These are phyloP conservation scores for Lethenteron reissneri DNA, from an alignment of 2,113 vertebrate species.

Conservation along the genomic window DNA sequence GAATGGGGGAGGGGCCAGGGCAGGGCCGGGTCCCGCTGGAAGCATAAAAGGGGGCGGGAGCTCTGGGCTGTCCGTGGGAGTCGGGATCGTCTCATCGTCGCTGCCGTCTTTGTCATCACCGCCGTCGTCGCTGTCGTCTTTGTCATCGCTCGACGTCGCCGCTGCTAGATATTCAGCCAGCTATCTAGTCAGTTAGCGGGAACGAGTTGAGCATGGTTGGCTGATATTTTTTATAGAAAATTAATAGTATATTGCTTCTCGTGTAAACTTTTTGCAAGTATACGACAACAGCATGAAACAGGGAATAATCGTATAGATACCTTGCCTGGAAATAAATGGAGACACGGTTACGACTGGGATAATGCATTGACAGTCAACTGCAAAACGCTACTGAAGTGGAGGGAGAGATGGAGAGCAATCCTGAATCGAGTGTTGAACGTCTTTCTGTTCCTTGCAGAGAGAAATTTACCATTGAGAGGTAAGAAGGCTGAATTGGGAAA, in stretches of 20 bases:
- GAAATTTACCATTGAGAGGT: conserved; percentile 10
- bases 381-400: conserved; percentile 8
- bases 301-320: conserved; percentile 10
- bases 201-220: conserved; percentile 3
- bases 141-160: too few species aligned
- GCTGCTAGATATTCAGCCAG: too few species aligned
- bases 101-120: too few species aligned
- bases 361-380: conserved; percentile 8
- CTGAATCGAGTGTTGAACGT: conserved; percentile 8
- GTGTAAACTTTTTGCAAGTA: conserved; percentile 9
- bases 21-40: too few species aligned
- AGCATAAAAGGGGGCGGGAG: too few species aligned
- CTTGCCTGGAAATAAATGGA: conserved; percentile 10
- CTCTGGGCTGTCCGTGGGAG: too few species aligned
- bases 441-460: conserved; percentile 9
- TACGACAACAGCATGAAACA: conserved; percentile 10
- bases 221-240: conserved; percentile 3
- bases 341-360: conserved; percentile 8
- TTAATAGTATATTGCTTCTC: conserved; percentile 7
- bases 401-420: conserved; percentile 7
- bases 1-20: too few species aligned
- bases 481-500: conserved; percentile 7
- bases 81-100: too few species aligned
- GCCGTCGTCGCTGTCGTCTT: too few species aligned
- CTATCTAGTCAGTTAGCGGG: background rate